Base-by-base conservation (phyloP, 2,113 vertebrate species). In the Pimephales promelas region DNA sequence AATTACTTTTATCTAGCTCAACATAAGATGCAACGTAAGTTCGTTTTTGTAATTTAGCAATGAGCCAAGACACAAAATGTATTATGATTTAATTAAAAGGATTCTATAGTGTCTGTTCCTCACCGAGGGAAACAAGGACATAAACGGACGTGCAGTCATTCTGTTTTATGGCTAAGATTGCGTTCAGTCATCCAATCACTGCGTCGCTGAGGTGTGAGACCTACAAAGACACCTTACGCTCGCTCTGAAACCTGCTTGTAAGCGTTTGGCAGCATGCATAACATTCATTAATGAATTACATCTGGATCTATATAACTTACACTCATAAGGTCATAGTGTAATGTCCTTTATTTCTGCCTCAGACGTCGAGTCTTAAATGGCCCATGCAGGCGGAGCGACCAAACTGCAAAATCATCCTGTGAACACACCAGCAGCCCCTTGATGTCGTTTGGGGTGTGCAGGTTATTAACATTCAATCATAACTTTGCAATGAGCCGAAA, bases 381-480 rank as follows among this genome's bases (percentile, higher is more conserved):
- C 89, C 92, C 92, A 90, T 94, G 92, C 89, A 89, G 92, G 89
- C 90, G 89, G 89, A 91, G 92, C 90, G 91, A 92, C 92, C 92
- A 93, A 93, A 93, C 91, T 91, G 92, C 91, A 91, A 93, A 93
- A 93, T 92, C 92, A 92, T 92, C 91, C 92, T 90, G 89, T 94
- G 83, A 94, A 91, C 92, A 93, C 91, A 92, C 92, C 92, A 91
- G 90, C 90, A 90, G 75, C 83, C 89, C 86, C 86, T 90, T 93
- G 92, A 93, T 93, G 93, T 91, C 90, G 90, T 93, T 91, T 92
- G 90, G 79, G 87, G 92, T 92, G 91, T 90, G 91, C 90, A 92
- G 91, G 93, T 94, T 93, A 94, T 93, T 93, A 94, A 93, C 90
- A 93, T 92, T 93, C 92, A 93, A 91, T 94, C 91, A 92, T 89